These are phyloP conservation scores for Bergia sp. DNA, from an alignment of 92 coral and sea anemone species.

Conservation along the genomic window DNA sequence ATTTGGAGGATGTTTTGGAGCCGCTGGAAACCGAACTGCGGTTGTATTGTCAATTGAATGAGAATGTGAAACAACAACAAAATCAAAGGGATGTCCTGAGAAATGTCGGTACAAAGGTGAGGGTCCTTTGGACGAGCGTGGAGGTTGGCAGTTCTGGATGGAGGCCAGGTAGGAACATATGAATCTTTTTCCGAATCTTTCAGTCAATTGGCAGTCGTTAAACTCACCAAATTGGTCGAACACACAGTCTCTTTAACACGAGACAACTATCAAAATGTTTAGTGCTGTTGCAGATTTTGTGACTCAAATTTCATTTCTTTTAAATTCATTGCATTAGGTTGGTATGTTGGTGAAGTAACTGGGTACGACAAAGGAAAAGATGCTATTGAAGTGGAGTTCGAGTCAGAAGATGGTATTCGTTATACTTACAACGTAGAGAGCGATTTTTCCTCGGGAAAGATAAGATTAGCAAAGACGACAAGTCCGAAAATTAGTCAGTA, in stretches of 20 bases:
- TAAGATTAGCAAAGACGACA: constrained; percentile 29
- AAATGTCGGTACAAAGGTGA: constrained; percentile 49
- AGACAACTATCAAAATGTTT: neutral
- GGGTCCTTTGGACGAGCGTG: constrained; percentile 51
- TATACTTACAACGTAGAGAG: constrained; percentile 35
- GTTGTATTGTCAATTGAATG: constrained; percentile 5
- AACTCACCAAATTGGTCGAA: constrained; percentile 1
- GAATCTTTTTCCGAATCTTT: neutral
- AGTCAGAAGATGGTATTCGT: constrained; percentile 21
- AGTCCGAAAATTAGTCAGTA: constrained; percentile 22
- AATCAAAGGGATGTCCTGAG: constrained; percentile 36
- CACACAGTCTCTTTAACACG: constrained; percentile 16
- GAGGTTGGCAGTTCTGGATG: constrained; percentile 54
- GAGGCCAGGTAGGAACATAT: constrained; percentile 54
- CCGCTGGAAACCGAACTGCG: constrained; percentile 40
- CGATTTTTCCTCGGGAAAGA: neutral
- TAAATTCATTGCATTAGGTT: constrained; percentile 32
- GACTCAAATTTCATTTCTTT: constrained; percentile 3
- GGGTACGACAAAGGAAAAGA: constrained; percentile 32
- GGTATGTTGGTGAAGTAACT: constrained; percentile 55
- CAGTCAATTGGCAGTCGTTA: constrained; percentile 5
- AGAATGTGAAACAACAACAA: constrained; percentile 29
- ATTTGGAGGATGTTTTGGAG: constrained; percentile 43
- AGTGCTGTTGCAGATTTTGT: neutral
- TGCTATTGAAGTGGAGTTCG: constrained; percentile 37